Evolutionary conservation across 2,113 vertebrate species (phyloP), one percentile per base, ranked within the genome.

Genomic region (Romanogobio albipinnatus): DNA sequence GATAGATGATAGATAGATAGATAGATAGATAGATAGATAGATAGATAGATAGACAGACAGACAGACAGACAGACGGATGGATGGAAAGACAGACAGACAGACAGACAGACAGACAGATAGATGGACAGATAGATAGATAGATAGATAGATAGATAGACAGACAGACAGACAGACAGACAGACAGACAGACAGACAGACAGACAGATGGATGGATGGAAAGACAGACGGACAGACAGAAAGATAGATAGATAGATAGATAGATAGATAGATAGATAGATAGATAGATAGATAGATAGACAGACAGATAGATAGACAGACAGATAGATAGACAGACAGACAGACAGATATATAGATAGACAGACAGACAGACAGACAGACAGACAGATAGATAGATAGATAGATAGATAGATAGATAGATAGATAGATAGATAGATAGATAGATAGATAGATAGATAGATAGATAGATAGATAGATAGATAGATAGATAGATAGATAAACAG

Each of bases 131-230:
- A 15, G 58, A 24, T 1, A 9, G 11, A 75, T 1, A 15, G 10
- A 49, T 1, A 53, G 15, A 3, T 1, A 0, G 17, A 19, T 7
- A 8, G 17, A 19, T 0, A 17, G 6, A 56, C 0, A 19, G 53
- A 2, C 0, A 6, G 53, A 56, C 0, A 7, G 15, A 56, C 0
- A 2, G 53, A 19, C 0, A 6, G 17, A 56, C 0, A 17, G 53
- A 19, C 2, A 4, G n/a, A 24, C 1, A 11, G 3, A 61, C 4
- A 10, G 58, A 61, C 1, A 9, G 22, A 11, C 3, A n/a, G 58
- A 24, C 1, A 4, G 22, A 61, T n/a, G n/a, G n/a, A n/a, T n/a
- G n/a, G n/a, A n/a, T n/a, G n/a, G n/a, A n/a, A n/a, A n/a, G n/a
- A n/a, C 4, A n/a, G 58, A 24, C 8, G 9, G 19, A 9, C 1